phyloP scores from a whole-genome alignment of 30 jellyfish, hydroid and myxozoan species.

The Aurelia sp. region DNA sequence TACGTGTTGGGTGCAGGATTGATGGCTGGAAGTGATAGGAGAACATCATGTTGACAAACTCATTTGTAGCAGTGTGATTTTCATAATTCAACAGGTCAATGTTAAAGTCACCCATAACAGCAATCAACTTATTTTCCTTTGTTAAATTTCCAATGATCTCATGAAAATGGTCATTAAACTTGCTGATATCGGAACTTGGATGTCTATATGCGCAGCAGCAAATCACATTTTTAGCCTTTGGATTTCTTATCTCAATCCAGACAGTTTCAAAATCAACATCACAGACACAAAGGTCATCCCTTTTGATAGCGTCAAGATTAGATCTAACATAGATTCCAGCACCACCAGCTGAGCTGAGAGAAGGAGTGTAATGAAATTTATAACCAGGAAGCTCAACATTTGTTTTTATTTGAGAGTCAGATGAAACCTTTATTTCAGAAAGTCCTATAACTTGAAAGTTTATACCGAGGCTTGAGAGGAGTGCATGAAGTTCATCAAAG shows the following conservation, averaged over 20 bases:
- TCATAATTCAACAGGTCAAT: too few species aligned
- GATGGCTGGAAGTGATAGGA: constrained; percentile 30
- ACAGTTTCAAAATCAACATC: constrained; percentile 3
- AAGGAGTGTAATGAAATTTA: too few species aligned
- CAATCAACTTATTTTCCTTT: constrained; percentile 29
- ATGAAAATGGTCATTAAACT: constrained; percentile 10
- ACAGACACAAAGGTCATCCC: not conserved
- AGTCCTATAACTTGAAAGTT: constrained; percentile 24
- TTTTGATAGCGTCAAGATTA: constrained; percentile 14
- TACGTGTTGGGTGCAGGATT: constrained; percentile 34
- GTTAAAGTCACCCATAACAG: not conserved
- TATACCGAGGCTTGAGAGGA: not conserved
- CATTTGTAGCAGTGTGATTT: not conserved
- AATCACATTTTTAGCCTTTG: constrained; percentile 10
- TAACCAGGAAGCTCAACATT: too few species aligned
- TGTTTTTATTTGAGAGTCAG: not conserved
- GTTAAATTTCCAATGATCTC: not conserved
- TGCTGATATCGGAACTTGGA: not conserved
- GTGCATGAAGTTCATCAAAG: not conserved
- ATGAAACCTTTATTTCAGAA: constrained; percentile 18
- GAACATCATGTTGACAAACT: constrained; percentile 1
- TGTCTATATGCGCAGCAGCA: constrained; percentile 25
- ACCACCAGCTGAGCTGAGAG: too few species aligned
- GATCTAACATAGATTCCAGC: too few species aligned
- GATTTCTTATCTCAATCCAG: constrained; percentile 19